These are phyloP conservation scores for Hyles euphorbiae DNA, from an alignment of 1,140 invertebrate genomes.

Conservation along the genomic window DNA sequence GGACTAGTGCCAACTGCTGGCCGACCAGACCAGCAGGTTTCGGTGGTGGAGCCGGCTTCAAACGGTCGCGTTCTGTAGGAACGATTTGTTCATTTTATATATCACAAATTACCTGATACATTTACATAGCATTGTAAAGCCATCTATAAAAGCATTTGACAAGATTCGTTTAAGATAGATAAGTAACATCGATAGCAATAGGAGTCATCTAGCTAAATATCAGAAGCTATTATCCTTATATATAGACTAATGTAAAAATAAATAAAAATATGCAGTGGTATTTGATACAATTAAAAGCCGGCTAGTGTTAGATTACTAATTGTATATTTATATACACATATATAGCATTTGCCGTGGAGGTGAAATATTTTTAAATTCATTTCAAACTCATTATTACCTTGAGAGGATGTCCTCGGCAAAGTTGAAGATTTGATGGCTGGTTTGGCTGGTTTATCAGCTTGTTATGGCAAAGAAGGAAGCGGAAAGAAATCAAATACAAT, in stretches of 20 bases:
- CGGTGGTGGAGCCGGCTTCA: conserved; percentile 90
- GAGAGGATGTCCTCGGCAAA: conserved; percentile 92
- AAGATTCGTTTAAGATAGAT: not conserved
- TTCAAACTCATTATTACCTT: conserved; percentile 82
- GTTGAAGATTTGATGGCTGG: conserved; percentile 96
- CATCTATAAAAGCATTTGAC: conserved; percentile 1
- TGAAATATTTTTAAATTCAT: conserved; percentile 2
- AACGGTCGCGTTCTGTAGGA: conserved; percentile 83
- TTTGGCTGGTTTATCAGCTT: conserved; percentile 95
- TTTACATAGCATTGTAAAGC: not conserved
- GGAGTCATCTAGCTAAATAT: too few relatives aligned
- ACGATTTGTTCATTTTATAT: not conserved
- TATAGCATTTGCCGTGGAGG: too few relatives aligned
- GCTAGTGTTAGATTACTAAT: too few relatives aligned
- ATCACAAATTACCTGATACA: not conserved
- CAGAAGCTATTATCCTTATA: too few relatives aligned
- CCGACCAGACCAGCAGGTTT: conserved; percentile 84
- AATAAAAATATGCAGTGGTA: too few relatives aligned
- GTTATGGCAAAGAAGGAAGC: conserved; percentile 75
- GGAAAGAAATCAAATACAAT: conserved; percentile 73
- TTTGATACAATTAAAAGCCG: too few relatives aligned
- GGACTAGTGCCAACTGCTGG: conserved; percentile 71
- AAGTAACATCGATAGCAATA: not conserved
- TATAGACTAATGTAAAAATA: not conserved
- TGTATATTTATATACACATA: too few relatives aligned